These are phyloP conservation scores for Cyanoliseus patagonus DNA, from an alignment of 2,113 vertebrate genomes.

Conservation along the genomic window DNA sequence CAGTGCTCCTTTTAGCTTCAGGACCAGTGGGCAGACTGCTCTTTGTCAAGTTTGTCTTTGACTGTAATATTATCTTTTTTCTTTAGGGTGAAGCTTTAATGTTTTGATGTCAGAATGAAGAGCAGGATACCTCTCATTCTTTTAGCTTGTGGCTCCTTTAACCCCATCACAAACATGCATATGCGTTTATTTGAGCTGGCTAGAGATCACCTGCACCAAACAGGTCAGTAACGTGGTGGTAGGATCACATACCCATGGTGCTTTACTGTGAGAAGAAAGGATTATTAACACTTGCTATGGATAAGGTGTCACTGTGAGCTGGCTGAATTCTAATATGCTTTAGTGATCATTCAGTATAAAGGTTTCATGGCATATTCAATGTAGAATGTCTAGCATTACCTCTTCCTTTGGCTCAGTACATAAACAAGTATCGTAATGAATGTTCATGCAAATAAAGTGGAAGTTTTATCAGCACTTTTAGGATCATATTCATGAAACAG, in stretches of 20 bases:
- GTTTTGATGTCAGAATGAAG: constrained; percentile 71
- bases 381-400: not conserved
- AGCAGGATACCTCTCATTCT: constrained; percentile 84
- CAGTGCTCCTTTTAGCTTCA: not conserved
- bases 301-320: not conserved
- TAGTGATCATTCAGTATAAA: not conserved
- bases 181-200: constrained; percentile 92
- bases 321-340: not conserved
- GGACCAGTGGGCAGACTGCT: not conserved
- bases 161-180: constrained; percentile 94
- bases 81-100: constrained; percentile 30
- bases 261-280: not conserved
- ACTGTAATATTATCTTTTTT: not conserved
- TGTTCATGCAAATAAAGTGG: not conserved
- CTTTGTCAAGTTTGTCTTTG: not conserved
- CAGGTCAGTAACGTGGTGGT: constrained; percentile 76
- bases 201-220: constrained; percentile 88
- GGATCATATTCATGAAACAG: not conserved
- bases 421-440: not conserved
- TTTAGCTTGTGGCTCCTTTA: constrained; percentile 90
- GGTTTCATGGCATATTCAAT: not conserved
- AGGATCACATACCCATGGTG: not conserved
- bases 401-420: not conserved
- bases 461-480: not conserved
- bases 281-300: not conserved